These are phyloP conservation scores for Thaumatotibia leucotreta DNA, from an alignment of 1,140 invertebrate species.

Conservation along the genomic window DNA sequence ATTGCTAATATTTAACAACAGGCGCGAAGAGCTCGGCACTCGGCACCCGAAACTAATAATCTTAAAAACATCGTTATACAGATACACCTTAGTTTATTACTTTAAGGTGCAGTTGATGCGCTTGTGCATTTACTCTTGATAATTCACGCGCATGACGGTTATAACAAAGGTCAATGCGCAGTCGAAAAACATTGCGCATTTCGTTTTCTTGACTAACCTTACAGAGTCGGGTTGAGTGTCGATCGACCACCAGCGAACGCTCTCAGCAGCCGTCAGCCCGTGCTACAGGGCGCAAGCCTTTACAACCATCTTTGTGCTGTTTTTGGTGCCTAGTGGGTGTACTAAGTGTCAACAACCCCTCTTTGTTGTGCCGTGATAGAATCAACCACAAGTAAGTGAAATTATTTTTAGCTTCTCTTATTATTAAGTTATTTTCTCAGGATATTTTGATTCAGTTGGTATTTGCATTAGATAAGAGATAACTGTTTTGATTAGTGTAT, in stretches of 20 bases:
- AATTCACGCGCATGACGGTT: slow-evolving; percentile 60
- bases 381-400: slow-evolving; percentile 54
- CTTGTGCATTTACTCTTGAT: slow-evolving; percentile 14
- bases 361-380: slow-evolving; percentile 45
- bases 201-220: slow-evolving; percentile 50
- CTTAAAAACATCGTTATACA: background rate
- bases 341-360: slow-evolving; percentile 49
- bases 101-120: background rate
- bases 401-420: slow-evolving; percentile 19
- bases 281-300: slow-evolving; percentile 48
- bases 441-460: background rate
- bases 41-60: background rate
- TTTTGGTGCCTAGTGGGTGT: slow-evolving; percentile 66
- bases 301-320: slow-evolving; percentile 55
- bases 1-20: slow-evolving; percentile 1
- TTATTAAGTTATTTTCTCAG: background rate
- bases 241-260: slow-evolving; percentile 32
- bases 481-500: background rate
- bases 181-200: slow-evolving; percentile 74
- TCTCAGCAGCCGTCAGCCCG: background rate
- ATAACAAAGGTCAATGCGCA: slow-evolving; percentile 63
- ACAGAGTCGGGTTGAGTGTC: slow-evolving; percentile 54
- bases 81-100: background rate
- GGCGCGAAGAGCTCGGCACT: too few relatives aligned
- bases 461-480: background rate